Evolutionary conservation across 2,888 invertebrate genomes (phyloP), one percentile per base, ranked within the genome.

Genomic region (Drosophila atripex): DNA sequence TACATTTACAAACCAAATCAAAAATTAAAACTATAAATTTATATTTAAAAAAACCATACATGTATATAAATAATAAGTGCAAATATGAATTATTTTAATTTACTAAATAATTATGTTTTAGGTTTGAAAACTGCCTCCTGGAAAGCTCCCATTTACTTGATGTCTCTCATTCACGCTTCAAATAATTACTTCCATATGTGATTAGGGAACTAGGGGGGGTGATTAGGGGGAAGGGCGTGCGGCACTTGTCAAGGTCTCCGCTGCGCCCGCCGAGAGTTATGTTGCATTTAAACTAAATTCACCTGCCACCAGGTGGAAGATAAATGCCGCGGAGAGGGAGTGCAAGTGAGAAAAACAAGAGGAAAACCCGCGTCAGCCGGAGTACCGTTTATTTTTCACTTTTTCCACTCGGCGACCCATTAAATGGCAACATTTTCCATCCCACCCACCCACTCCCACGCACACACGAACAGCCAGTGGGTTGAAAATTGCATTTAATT

Each of bases 261-360:
- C 51, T 68, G 72, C 63, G 76, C 50, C 35, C 38, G 66, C 71
- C 28, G 39, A 11, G 66, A 65, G 72, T 74, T 86, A 77, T 80
- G 78, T 75, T 73, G 65, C 78, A 77, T 64, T 66, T 76, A 70
- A 76, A 58, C 71, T 75, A 77, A 80, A 75, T 66, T 83, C 83
- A 73, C 78, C 74, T 70, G 50, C 45, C 45, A 51, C 45, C 45
- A 51, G 64, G 63, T 51, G 51, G 5, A 35, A 41, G 53, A 57
- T 57, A 57, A 63, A 61, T 23, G 70, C 52, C 28, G 7, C n/a
- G 3, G 28, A 11, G 52, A 18, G 49, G 16, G 56, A 25, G 52
- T 28, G 52, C 32, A 28, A 39, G 49, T 30, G 47, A 56, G 43
- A 41, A 47, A 47, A 61, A 12, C 3, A 28, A 16, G 47, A 30